phyloP scores from a whole-genome alignment of 2,113 vertebrate species.

The Rhinopomastus cyanomelas region DNA sequence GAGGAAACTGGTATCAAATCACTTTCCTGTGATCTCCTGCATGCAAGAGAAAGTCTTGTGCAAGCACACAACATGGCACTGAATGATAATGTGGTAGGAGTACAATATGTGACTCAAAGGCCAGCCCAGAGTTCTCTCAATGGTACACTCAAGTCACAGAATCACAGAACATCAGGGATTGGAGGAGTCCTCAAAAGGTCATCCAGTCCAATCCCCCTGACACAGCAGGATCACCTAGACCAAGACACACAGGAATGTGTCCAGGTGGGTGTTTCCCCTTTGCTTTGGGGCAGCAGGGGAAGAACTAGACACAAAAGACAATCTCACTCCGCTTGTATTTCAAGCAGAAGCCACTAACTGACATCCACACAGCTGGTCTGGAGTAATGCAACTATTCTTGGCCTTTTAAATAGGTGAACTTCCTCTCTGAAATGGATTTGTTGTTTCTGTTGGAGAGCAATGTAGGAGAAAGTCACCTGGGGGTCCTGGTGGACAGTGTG shows the following conservation, averaged over 20 bases:
- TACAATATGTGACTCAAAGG: not conserved
- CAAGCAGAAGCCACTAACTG: not conserved
- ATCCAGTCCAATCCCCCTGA: no score
- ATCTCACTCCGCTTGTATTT: not conserved
- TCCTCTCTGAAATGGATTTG: no score
- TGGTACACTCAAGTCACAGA: not conserved
- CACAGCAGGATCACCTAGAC: no score
- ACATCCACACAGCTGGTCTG: not conserved
- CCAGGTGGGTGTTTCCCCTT: no score
- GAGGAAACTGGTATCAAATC: not conserved
- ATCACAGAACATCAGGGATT: no score
- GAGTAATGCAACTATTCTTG: no score
- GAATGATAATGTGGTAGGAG: not conserved
- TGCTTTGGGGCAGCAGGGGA: not conserved
- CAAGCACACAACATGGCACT: not conserved
- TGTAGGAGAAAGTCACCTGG: no score
- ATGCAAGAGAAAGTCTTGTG: not conserved
- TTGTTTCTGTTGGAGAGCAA: no score
- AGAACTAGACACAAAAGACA: not conserved
- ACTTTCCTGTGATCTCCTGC: not conserved
- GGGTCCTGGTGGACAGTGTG: no score
- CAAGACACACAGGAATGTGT: no score
- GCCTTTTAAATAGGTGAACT: no score
- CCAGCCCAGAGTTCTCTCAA: not conserved
- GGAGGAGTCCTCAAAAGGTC: no score